Evolutionary conservation across 2,113 vertebrate genomes (phyloP).

Genomic region (Marcusenius ussheri): DNA sequence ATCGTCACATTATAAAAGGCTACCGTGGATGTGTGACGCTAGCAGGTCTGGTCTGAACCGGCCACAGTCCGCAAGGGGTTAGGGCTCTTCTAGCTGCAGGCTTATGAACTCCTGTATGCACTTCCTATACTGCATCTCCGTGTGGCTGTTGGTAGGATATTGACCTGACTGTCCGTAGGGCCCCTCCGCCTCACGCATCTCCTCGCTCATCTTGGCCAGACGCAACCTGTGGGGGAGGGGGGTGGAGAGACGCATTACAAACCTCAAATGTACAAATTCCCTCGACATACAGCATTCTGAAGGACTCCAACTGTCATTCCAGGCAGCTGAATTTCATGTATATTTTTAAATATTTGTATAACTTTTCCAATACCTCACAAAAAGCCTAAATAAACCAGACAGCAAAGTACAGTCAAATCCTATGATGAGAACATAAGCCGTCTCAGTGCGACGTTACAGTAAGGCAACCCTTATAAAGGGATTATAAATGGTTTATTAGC

Average conservation of each 20-base stretch:
- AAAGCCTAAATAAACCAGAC: not conserved
- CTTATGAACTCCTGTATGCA: conserved; percentile 98
- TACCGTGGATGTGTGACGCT: not conserved
- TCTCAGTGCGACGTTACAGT: not conserved
- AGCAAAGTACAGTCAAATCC: not conserved
- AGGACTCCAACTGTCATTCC: not conserved
- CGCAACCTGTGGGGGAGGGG: conserved; percentile 68
- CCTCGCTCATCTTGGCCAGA: conserved; percentile 95
- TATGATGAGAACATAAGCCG: not conserved
- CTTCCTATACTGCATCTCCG: conserved; percentile 93
- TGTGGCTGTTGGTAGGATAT: conserved; percentile 86
- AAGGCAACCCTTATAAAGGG: too few relatives aligned
- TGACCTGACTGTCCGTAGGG: conserved; percentile 95
- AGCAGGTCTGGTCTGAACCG: not conserved
- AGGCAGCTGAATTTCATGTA: not conserved
- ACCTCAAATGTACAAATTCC: not conserved
- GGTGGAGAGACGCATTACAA: not conserved
- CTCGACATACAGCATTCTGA: not conserved
- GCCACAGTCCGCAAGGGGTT: conserved; percentile 22
- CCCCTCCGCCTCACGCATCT: conserved; percentile 93
- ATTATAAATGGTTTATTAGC: too few relatives aligned
- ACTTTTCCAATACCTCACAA: not conserved
- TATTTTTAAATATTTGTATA: not conserved
- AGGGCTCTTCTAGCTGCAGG: conserved; percentile 68
- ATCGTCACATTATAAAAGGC: not conserved